phyloP scores from a whole-genome alignment of 1,140 invertebrate species.

The Chionoecetes opilio region DNA sequence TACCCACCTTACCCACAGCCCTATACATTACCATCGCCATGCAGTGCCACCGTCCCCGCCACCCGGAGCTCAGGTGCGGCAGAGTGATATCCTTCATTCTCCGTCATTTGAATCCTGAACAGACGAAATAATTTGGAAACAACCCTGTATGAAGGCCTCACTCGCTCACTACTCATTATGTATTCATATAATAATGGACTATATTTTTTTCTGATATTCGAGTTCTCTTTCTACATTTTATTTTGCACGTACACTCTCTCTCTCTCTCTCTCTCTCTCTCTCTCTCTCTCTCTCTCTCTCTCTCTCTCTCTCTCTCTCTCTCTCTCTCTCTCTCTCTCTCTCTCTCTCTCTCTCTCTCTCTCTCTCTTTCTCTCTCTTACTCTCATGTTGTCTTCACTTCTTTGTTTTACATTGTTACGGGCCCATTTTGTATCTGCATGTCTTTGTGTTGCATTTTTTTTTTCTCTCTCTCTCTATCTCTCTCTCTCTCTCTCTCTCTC shows the following conservation, averaged over 20 bases:
- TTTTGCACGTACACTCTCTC: too few species aligned
- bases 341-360: neutral
- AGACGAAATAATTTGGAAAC: conserved; percentile 11
- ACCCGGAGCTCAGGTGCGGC: neutral
- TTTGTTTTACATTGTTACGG: too few species aligned
- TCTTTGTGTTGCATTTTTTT: neutral
- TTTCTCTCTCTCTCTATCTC: too few species aligned
- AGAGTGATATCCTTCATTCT: conserved; percentile 5
- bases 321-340: neutral
- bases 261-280: neutral
- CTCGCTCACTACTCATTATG: neutral
- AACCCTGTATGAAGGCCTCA: neutral
- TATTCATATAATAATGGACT: neutral
- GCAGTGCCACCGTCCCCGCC: too few species aligned
- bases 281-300: neutral
- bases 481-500: too few species aligned
- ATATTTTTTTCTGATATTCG: too few species aligned
- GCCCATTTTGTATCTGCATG: neutral
- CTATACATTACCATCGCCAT: too few species aligned
- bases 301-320: neutral
- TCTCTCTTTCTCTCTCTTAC: neutral
- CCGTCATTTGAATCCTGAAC: neutral
- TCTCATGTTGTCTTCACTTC: neutral
- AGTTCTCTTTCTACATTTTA: too few species aligned
- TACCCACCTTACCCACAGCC: too few species aligned